Conservation (phyloP, 2,797 vertebrate genomes). For the Bradypus variegatus region DNA sequence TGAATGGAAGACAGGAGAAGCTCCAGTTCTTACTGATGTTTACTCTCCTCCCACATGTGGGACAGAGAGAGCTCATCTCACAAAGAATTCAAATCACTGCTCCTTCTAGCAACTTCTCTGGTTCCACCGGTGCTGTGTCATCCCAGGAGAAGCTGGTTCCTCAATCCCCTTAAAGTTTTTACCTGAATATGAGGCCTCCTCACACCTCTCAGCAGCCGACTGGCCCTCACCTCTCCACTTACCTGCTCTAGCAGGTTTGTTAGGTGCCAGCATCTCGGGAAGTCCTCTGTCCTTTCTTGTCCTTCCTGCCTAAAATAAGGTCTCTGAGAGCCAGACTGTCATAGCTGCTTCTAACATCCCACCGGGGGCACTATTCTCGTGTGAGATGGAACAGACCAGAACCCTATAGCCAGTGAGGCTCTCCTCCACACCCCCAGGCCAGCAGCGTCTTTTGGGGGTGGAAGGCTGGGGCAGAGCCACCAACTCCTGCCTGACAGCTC, state of each 20-base stretch:
- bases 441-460: neutral
- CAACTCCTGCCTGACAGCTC: no score
- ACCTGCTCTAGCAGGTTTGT: neutral
- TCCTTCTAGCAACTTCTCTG: neutral
- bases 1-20: neutral
- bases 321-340: neutral
- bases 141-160: neutral
- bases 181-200: neutral
- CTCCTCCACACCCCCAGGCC: neutral
- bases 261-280: neutral
- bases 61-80: neutral
- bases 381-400: no score
- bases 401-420: neutral
- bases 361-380: accelerated
- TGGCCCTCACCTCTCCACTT: neutral
- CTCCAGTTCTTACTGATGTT: neutral
- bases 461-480: no score
- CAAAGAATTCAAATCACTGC: neutral
- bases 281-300: neutral
- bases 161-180: neutral
- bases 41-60: neutral
- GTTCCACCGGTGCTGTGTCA: no score
- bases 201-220: no score
- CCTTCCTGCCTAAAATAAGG: neutral
- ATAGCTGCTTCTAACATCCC: neutral